Base-by-base conservation (phyloP, 2,888 invertebrate genomes). In the Drosophila lacicola region DNA sequence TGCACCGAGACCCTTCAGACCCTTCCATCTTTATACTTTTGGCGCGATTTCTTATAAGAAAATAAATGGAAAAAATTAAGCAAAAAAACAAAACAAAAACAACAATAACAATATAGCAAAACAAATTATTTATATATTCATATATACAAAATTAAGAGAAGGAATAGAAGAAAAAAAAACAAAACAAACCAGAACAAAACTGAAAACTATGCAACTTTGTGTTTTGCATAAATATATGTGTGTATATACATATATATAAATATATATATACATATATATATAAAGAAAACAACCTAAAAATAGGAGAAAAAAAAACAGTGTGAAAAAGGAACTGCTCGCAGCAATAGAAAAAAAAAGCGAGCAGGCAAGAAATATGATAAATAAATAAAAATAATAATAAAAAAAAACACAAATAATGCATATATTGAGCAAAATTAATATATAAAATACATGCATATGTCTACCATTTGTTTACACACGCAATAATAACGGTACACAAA, bases 61-160 rank as follows among this genome's bases (percentile, higher is more conserved):
- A 29, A 55, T 70, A 74, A 64, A 68, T 34, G 34, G n/a, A 37
- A 62, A 67, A 51, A 67, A 65, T 57, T 58, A 56, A 77, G 53
- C 69, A 69, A 25, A 71, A 71, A 58, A 37, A 47, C 46, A 53
- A 63, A 42, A 74, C 19, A 41, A 69, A 42, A 62, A 58, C 57
- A 70, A 84, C 67, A 81, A 81, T 75, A 83, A 83, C 78, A 76
- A 70, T 70, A 84, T 84, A 81, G 81, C 74, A 84, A 70, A 82
- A 80, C 67, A 79, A 82, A 82, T 80, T 74, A 83, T 77, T 79
- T 82, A 81, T 84, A 80, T 78, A 80, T 29, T 8, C 29, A 29
- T 64, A 80, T 69, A 75, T 54, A 74, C 57, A 73, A 62, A 57
- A 73, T 70, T 65, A 76, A 67, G 75, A 42, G 39, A 67, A 46